These are phyloP conservation scores for Verasper variegatus DNA, from an alignment of 2,113 vertebrate genomes.

Conservation along the genomic window DNA sequence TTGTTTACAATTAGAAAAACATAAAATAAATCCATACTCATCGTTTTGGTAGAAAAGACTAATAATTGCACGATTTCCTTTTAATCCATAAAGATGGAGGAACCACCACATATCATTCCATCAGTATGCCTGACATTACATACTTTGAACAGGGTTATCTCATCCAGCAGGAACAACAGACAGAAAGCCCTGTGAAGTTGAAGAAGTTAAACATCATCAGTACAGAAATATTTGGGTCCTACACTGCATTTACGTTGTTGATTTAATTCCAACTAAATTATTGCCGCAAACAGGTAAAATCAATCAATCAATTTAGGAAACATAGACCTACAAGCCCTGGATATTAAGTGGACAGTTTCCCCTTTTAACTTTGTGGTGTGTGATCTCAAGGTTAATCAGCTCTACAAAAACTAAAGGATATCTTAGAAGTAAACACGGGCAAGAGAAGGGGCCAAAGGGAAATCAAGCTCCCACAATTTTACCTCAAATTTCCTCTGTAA, in stretches of 20 bases:
- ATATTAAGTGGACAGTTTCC: background rate
- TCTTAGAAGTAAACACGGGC: constrained; percentile 44
- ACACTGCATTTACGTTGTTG: background rate
- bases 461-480: constrained; percentile 51
- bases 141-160: too few relatives aligned
- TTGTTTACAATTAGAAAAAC: too few relatives aligned
- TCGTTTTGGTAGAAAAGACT: too few relatives aligned
- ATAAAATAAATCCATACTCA: too few relatives aligned
- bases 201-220: too few relatives aligned
- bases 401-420: constrained; percentile 16
- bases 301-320: constrained; percentile 22
- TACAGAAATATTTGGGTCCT: background rate
- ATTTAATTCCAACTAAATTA: background rate
- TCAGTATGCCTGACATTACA: too few relatives aligned
- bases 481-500: constrained; percentile 69
- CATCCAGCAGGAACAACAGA: too few relatives aligned
- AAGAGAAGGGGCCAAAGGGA: constrained; percentile 50
- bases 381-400: constrained; percentile 34
- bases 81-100: too few relatives aligned
- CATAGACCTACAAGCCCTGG: background rate
- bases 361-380: constrained; percentile 6
- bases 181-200: too few relatives aligned
- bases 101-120: too few relatives aligned
- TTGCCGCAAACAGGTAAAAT: background rate
- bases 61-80: too few relatives aligned